These are phyloP conservation scores for Plebejus melissa DNA, from an alignment of 2,888 invertebrate species.

Conservation along the genomic window DNA sequence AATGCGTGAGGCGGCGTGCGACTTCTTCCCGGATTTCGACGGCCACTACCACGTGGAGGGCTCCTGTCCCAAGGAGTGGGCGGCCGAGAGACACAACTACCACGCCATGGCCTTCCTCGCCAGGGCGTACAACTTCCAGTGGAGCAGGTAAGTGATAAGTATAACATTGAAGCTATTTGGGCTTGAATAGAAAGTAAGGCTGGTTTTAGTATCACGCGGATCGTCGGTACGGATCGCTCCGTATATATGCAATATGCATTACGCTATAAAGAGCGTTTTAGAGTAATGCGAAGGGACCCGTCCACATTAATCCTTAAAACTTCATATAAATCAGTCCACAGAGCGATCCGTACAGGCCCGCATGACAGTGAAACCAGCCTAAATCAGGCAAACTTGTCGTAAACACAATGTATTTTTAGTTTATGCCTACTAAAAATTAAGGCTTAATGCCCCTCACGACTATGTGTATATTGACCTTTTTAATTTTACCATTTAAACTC, in stretches of 20 bases:
- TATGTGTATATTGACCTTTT: not conserved
- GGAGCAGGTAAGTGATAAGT: slow-evolving; percentile 80
- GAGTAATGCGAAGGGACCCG: too few species aligned
- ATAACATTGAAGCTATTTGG: not conserved
- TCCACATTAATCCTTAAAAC: too few species aligned
- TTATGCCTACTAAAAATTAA: not conserved
- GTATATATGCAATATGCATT: too few species aligned
- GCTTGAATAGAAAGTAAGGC: not conserved
- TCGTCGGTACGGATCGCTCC: too few species aligned
- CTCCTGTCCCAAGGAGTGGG: slow-evolving; percentile 84
- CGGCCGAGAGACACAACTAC: slow-evolving; percentile 86
- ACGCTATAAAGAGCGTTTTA: too few species aligned
- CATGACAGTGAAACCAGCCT: too few species aligned
- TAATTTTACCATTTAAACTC: not conserved
- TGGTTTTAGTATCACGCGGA: too few species aligned
- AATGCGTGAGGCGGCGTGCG: slow-evolving; percentile 84
- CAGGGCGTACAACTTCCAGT: slow-evolving; percentile 87
- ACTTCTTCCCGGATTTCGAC: slow-evolving; percentile 90
- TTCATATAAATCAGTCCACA: too few species aligned
- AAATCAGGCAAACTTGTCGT: not conserved
- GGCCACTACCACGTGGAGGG: slow-evolving; percentile 85
- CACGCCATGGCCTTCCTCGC: slow-evolving; percentile 87
- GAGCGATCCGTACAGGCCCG: too few species aligned
- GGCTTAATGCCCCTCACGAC: too few species aligned
- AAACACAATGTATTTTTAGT: not conserved